A percentile compares a stretch with the other conserved stretches of the same genome.
Conservation (phyloP, 2,113 vertebrate genomes). For the Picathartes gymnocephalus region DNA sequence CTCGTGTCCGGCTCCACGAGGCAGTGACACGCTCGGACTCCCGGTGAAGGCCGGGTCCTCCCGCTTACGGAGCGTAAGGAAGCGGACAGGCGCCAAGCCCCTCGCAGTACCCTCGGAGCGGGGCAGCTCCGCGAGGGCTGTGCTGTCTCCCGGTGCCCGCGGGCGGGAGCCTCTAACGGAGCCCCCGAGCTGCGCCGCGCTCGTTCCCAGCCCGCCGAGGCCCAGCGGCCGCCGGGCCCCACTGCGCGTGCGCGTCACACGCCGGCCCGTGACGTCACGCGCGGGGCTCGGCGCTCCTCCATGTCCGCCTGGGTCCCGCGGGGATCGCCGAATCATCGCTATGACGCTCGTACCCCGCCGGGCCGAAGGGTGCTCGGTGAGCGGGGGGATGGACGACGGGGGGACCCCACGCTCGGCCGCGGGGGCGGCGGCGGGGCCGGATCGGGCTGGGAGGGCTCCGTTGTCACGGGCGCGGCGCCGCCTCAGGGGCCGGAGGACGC, state of each 20-base stretch:
- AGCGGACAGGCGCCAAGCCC: background rate
- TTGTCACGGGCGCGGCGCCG: background rate
- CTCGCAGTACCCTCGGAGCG: fast-evolving
- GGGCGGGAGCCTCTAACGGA: background rate
- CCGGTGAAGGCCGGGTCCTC: no score
- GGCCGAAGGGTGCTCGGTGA: background rate
- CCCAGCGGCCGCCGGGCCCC: background rate
- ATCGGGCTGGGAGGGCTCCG: background rate
- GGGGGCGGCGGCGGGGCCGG: background rate
- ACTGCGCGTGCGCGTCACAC: background rate
- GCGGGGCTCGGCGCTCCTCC: background rate
- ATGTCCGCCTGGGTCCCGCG: background rate
- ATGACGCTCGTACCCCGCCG: background rate
- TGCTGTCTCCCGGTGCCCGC: background rate
- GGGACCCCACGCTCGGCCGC: background rate
- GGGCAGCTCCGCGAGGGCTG: background rate
- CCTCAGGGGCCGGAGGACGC: no score
- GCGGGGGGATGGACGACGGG: background rate
- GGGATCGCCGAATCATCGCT: background rate
- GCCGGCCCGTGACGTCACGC: background rate
- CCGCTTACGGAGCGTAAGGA: background rate
- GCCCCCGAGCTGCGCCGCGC: fast-evolving
- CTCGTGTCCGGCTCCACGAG: background rate
- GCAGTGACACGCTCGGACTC: background rate
- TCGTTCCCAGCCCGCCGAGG: fast-evolving